Evolutionary conservation across 2,113 vertebrate genomes (phyloP), one percentile per base, ranked within the genome.

Genomic region (Callocephalon fimbriatum): DNA sequence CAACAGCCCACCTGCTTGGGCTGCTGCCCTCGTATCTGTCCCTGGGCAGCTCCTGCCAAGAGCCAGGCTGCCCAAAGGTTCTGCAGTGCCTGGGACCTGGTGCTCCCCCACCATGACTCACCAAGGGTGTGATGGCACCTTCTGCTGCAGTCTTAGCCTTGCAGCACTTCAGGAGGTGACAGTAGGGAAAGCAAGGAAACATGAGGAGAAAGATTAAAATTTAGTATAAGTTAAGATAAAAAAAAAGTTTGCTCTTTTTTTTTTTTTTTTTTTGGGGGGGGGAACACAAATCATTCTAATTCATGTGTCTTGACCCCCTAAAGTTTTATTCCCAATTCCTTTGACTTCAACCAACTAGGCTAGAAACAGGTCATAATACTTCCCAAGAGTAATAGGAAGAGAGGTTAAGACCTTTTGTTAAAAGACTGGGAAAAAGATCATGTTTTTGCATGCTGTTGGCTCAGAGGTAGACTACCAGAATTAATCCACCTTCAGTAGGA

Each of bases 41-140:
- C 22, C n/a, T 12, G 31, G 9, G 38, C 15, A 42, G 18, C 29
- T 40, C 51, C 29, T 0, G 0, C 15, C 0, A 0, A 31, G 10
- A n/a, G n/a, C 26, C 1, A 7, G 37, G 58, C 50, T 44, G 32
- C 15, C 37, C 4, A 0, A 32, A 26, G 21, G 13, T 2, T 40
- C 25, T 6, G 2, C 5, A 4, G 35, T 1, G 0, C 37, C 38
- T 5, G 7, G 29, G 17, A 2, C 3, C 21, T 0, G 0, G 19
- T 10, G 21, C 32, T 66, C 22, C 16, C 8, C 15, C 22, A 29
- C 4, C 2, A 1, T 3, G 9, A 26, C 21, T 12, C 10, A 6
- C 15, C 5, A 19, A 58, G 17, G 32, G 15, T 4, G 0, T 4
- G 9, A 35, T 21, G 20, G 20, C 11, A 22, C 14, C 31, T 77